Percentiles rank a stretch among this genome's conserved stretches.
phyloP scores from a whole-genome alignment of 2,113 vertebrate species.

The Salvelinus fontinalis region DNA sequence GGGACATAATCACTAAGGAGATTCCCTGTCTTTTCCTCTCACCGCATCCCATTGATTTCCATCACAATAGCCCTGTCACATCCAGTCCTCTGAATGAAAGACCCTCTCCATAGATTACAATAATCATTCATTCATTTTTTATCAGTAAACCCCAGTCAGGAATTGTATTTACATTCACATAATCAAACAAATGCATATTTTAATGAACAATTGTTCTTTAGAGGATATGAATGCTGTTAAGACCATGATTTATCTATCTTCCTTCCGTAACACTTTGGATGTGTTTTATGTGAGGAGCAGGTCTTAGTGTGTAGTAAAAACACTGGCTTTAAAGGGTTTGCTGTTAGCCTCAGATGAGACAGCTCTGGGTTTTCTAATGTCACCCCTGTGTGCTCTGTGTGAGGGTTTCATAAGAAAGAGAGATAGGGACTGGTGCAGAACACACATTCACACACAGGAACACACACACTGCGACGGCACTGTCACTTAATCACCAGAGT shows the following conservation, averaged over 20 bases:
- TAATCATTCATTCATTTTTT: conserved; percentile 50
- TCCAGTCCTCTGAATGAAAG: conserved; percentile 61
- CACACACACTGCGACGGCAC: conserved; percentile 8
- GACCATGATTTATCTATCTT: conserved; percentile 30
- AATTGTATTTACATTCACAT: conserved; percentile 52
- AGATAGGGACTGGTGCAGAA: conserved; percentile 3
- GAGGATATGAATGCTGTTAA: conserved; percentile 46
- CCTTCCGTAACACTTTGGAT: conserved; percentile 21
- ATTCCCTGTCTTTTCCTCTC: conserved; percentile 63
- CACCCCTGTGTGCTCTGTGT: conserved; percentile 9
- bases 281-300: conserved; percentile 1
- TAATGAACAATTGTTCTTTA: conserved; percentile 54
- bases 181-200: conserved; percentile 53
- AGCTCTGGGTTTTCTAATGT: neutral
- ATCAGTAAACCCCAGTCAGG: conserved; percentile 57
- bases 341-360: neutral
- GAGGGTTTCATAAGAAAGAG: neutral
- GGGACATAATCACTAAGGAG: conserved; percentile 73
- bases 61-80: conserved; percentile 66
- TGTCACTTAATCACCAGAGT: conserved; percentile 21
- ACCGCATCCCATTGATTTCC: conserved; percentile 66
- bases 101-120: conserved; percentile 62
- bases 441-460: neutral
- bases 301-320: neutral
- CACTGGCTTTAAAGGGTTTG: conserved; percentile 4